Evolutionary conservation across 2,113 vertebrate genomes (phyloP), one percentile per base, ranked within the genome.

Genomic region (Phycodurus eques): DNA sequence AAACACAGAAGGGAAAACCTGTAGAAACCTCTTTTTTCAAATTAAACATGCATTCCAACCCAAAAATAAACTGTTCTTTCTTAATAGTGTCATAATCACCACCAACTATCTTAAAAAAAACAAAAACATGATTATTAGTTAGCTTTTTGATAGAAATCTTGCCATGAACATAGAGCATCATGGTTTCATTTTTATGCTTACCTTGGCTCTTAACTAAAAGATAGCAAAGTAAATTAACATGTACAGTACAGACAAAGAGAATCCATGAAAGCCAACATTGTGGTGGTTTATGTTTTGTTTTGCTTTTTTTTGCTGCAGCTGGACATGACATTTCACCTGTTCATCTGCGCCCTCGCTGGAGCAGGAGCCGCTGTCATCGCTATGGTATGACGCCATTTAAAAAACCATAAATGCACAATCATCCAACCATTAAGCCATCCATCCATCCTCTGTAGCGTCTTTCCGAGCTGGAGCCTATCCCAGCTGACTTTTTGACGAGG

Each of bases 271-370:
- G 54, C 12, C 73, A 46, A 79, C 15, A 22, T 9, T 63, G 22
- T 73, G 42, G 9, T 78, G 27, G 27, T 27, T 27, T 27, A 27
- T 27, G 31, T 72, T 19, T 20, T 20, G 42, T 44, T 79, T 8
- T 62, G 19, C 78, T 79, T 87, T 46, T 78, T 72, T 72, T 8
- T 49, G 35, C 80, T 85, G 3, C 92, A 99, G 98, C 92, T 99
- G 87, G 95, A 99, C 80, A 97, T 99, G 97, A 99, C 98, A 6
- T 99, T 99, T 90, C 97, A 99, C 90, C 94, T 99, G 90, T 99
- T 98, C 86, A 97, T 99, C 67, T 97, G 98, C 76, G 96, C 98
- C 3, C 95, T 99, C 74, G 96, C 98, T 68, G 97, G 98, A 85
- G 97, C 98, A 54, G 98, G 97, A 89, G 98, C 97, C 20, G 97